Base-by-base conservation (phyloP, 2,888 invertebrate genomes). In the Drosophila peninsularis region DNA sequence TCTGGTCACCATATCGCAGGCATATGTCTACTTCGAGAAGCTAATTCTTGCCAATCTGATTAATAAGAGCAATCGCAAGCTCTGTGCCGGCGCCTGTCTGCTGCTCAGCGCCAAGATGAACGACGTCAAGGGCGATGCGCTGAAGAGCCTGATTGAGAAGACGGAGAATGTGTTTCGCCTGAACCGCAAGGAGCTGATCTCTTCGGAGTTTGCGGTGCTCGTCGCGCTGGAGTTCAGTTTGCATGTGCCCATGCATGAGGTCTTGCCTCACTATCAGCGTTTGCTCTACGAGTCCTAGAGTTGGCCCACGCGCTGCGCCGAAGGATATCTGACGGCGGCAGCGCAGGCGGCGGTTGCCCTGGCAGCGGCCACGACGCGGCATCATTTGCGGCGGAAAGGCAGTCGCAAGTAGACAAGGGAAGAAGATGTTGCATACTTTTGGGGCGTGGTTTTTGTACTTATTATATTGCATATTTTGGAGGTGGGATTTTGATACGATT, bases 21-120 rank as follows among this genome's bases (percentile, higher is more conserved):
- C 98, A 0, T 99, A 98, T 91, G 99, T 99, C n/a, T 99, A 98
- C 93, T 99, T 99, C 92, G 99, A 99, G 92, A 98, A 98, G 92
- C 93, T 99, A 60, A 98, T 99, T 81, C 94, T 98, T 55, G 96
- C 96, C 78, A 96, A 97, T 90, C 93, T 98, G 68, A 97, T 99
- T 55, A 98, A 98, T 90, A 99, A 99, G 93, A 96, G 96, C 90
- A 99, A 99, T 91, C 94, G 99, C 49, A 99, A 99, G 93, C 93
- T 98, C 65, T 98, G 98, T 91, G 98, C 99, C 17, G 99, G 98
- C 42, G 98, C 98, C 14, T 98, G 98, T 92, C 94, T 99, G 61
- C 93, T 99, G 67, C 93, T 99, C 14, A 97, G 99, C 39, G 98
- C 99, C 41, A 99, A 99, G 93, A 94, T 99, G 88, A 99, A 99